A percentile compares a stretch with the other conserved stretches of the same genome.
phyloP scores from a whole-genome alignment of 1,140 invertebrate species.

The Frieseomelitta varia region DNA sequence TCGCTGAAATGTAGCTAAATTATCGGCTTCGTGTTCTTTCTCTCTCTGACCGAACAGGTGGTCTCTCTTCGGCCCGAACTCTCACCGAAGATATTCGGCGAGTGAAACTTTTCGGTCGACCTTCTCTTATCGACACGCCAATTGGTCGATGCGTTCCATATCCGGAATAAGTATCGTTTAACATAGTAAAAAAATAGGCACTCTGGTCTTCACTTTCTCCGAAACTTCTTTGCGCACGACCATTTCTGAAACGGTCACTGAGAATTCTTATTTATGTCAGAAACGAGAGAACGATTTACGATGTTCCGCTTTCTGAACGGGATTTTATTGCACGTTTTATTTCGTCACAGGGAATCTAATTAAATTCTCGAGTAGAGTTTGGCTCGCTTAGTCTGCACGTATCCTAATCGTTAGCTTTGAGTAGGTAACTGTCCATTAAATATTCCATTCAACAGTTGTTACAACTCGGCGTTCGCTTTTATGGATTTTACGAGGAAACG shows the following conservation, averaged over 20 bases:
- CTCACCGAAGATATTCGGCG: conserved; percentile 78
- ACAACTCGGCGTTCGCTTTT: no score
- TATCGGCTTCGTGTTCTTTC: conserved; percentile 2
- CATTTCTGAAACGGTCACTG: neutral
- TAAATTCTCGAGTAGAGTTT: neutral
- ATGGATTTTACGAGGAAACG: neutral
- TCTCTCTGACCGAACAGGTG: neutral
- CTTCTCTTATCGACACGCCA: conserved; percentile 47
- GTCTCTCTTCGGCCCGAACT: conserved; percentile 49
- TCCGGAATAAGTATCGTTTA: neutral
- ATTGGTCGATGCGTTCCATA: conserved; percentile 36
- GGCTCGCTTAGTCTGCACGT: neutral
- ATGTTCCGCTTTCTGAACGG: conserved; percentile 4
- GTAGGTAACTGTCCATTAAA: neutral
- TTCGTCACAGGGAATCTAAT: neutral
- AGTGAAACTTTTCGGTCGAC: conserved; percentile 73
- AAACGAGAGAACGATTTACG: conserved; percentile 15
- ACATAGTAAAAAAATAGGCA: conserved; percentile 54
- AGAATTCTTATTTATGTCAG: neutral
- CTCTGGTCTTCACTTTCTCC: conserved; percentile 31
- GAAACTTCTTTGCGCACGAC: neutral
- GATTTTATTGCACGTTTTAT: neutral
- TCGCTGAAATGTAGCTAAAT: conserved; percentile 35
- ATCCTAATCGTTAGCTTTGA: neutral
- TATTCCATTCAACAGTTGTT: neutral